Conservation (phyloP, 2,888 invertebrate genomes). For the Ellobium chinense region DNA sequence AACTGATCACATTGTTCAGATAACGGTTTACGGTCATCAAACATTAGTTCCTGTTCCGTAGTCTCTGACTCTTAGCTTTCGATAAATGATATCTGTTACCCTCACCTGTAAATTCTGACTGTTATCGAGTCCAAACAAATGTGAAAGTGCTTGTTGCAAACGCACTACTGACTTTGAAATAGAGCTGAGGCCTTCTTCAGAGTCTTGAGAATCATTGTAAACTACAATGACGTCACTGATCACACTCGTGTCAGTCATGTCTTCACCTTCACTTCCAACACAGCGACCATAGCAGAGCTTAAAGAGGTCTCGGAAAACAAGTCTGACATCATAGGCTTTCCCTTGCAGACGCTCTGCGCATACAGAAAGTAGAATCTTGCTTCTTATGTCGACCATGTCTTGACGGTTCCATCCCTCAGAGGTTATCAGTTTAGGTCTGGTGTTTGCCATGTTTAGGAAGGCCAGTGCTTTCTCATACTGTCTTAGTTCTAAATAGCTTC, state of each 20-base stretch:
- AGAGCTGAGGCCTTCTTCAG: background rate
- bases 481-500: background rate
- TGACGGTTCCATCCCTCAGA: background rate
- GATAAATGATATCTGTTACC: no score
- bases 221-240: background rate
- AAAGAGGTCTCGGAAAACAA: constrained; percentile 8
- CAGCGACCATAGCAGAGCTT: background rate
- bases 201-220: background rate
- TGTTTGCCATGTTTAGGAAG: background rate
- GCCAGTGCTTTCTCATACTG: background rate
- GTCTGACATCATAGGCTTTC: background rate
- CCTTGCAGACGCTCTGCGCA: background rate
- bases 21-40: no score
- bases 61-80: no score
- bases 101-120: constrained; percentile 4
- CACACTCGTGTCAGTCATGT: no score
- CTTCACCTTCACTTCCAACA: background rate
- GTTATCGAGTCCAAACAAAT: background rate
- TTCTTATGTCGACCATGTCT: background rate
- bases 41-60: no score
- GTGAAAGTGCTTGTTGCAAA: background rate
- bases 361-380: background rate
- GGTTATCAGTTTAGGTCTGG: background rate
- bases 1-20: no score
- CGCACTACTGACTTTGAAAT: background rate